phyloP scores from a whole-genome alignment of 2,888 invertebrate genomes.

The Kuschelorhynchus macadamiae region DNA sequence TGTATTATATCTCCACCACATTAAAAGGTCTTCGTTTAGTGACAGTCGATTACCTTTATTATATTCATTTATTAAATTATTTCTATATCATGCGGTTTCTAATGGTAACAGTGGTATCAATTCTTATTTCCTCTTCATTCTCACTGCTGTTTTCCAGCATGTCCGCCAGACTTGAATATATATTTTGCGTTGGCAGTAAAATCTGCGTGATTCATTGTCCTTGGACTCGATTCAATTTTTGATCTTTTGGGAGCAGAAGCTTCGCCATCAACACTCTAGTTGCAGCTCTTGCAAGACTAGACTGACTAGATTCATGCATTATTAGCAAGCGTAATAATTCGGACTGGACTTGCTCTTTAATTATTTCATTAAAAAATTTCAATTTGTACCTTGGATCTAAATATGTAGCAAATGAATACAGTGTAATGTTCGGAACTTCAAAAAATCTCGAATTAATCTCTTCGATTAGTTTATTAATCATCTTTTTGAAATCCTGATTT shows the following conservation, averaged over 20 bases:
- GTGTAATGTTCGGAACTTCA: constrained; percentile 11
- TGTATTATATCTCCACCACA: not conserved
- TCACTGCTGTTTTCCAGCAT: constrained; percentile 1
- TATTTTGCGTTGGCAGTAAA: not conserved
- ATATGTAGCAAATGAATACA: constrained; percentile 6
- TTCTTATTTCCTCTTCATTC: not conserved
- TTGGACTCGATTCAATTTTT: constrained; percentile 1
- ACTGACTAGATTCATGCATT: too few species aligned
- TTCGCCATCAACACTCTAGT: not conserved
- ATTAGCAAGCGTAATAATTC: not conserved
- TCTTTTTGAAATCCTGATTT: constrained; percentile 14
- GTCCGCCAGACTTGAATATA: not conserved
- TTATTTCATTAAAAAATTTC: not conserved
- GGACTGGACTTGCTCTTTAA: not conserved
- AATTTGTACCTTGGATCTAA: constrained; percentile 1
- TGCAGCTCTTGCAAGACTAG: too few species aligned
- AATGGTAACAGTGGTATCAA: not conserved
- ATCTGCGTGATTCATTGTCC: not conserved
- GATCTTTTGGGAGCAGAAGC: not conserved
- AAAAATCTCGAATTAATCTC: constrained; percentile 19
- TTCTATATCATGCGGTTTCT: constrained; percentile 1
- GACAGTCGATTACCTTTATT: not conserved
- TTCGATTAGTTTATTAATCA: not conserved
- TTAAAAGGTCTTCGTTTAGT: not conserved
- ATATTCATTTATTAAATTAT: constrained; percentile 1